Percentiles rank a stretch among this genome's conserved stretches.
phyloP scores from a whole-genome alignment of 2,113 vertebrate species.

The Lutjanus erythropterus region DNA sequence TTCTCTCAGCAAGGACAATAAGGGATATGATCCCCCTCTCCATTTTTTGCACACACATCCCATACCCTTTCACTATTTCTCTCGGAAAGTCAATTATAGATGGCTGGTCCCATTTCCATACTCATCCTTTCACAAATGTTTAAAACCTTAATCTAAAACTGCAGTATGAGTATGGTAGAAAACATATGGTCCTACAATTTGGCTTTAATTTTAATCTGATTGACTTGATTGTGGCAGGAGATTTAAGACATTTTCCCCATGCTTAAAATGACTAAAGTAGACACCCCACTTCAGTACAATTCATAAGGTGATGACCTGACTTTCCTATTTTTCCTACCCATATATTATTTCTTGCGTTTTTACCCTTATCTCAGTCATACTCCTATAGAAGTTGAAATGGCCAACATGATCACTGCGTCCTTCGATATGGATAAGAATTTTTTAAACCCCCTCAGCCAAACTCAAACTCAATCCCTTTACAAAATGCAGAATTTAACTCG shows the following conservation, averaged over 20 bases:
- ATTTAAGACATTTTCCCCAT: not conserved
- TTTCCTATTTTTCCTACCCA: conserved; percentile 12
- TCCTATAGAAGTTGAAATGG: conserved; percentile 37
- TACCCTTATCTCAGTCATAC: conserved; percentile 17
- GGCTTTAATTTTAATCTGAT: conserved; percentile 33
- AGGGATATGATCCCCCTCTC: not conserved
- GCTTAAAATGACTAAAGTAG: conserved; percentile 19
- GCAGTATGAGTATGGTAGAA: not conserved
- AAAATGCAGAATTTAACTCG: conserved; percentile 44
- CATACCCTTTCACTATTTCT: not conserved
- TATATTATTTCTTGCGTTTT: conserved; percentile 25
- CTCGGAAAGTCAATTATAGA: not conserved
- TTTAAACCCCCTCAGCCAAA: conserved; percentile 36
- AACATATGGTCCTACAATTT: conserved; percentile 26
- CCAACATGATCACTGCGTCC: conserved; percentile 10
- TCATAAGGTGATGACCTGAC: conserved; percentile 16
- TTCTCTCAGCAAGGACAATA: not conserved
- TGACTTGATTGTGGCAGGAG: conserved; percentile 11
- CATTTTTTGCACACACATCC: not conserved
- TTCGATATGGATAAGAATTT: conserved; percentile 36
- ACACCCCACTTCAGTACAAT: not conserved
- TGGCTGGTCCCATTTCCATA: conserved; percentile 12
- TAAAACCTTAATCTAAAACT: conserved; percentile 27
- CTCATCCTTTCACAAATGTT: not conserved
- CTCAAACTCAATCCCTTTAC: conserved; percentile 35